phyloP scores from a whole-genome alignment of 2,113 vertebrate genomes.

The Coregonus clupeaformis region DNA sequence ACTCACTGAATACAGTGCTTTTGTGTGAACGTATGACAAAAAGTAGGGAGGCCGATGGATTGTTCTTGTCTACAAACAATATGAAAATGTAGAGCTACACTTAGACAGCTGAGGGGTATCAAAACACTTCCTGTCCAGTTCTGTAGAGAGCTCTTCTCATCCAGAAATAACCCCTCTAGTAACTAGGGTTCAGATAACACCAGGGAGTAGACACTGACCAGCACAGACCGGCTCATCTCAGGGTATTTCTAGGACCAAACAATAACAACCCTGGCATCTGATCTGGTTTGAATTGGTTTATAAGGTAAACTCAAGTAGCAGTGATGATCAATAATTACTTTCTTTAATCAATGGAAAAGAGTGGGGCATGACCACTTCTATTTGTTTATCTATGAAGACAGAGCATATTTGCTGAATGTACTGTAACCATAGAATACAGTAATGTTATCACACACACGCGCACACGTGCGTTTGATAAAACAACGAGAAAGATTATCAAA shows the following conservation, averaged over 20 bases:
- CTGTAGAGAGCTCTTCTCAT: conserved; percentile 52
- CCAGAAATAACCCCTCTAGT: conserved; percentile 66
- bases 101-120: conserved; percentile 43
- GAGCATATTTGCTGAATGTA: not conserved
- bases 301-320: not conserved
- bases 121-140: conserved; percentile 54
- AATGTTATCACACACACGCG: not conserved
- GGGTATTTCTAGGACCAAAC: conserved; percentile 26
- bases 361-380: not conserved
- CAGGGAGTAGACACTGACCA: conserved; percentile 24
- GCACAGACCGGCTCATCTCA: not conserved
- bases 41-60: not conserved
- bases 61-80: not conserved
- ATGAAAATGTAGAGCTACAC: not conserved
- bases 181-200: conserved; percentile 49
- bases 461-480: conserved; percentile 11
- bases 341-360: conserved; percentile 10
- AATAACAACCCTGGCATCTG: conserved; percentile 15
- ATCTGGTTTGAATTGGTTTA: not conserved
- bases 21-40: no score
- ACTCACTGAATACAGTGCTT: no score
- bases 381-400: conserved; percentile 8
- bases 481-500: conserved; percentile 18
- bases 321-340: conserved; percentile 5
- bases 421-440: conserved; percentile 12